Evolutionary conservation across 2,888 invertebrate species (phyloP).

Genomic region (Cabera pusaria): DNA sequence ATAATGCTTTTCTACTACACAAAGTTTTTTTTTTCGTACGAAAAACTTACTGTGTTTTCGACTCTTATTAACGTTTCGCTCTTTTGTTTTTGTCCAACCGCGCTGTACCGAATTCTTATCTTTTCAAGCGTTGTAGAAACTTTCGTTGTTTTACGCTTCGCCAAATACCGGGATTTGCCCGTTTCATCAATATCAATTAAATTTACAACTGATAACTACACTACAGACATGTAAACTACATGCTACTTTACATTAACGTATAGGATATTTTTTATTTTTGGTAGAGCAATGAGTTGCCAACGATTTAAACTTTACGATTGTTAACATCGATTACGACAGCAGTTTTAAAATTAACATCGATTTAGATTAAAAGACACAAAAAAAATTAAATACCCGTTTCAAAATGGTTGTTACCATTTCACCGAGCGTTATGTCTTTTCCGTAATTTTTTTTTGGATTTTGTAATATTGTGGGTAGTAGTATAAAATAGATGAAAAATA

Average conservation of each 20-base stretch:
- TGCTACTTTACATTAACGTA: slow-evolving; percentile 27
- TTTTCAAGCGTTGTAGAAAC: background rate
- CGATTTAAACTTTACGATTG: background rate
- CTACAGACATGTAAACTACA: slow-evolving; percentile 24
- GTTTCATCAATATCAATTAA: background rate
- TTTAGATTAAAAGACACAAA: slow-evolving; percentile 2
- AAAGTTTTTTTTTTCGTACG: slow-evolving; percentile 25
- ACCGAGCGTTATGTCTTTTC: slow-evolving; percentile 1
- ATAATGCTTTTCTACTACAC: slow-evolving; percentile 41
- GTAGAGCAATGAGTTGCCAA: slow-evolving; percentile 20
- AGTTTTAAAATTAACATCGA: slow-evolving; percentile 5
- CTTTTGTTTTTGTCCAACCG: slow-evolving; percentile 4
- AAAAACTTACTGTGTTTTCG: slow-evolving; percentile 16
- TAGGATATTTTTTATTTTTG: slow-evolving; percentile 28
- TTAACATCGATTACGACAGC: slow-evolving; percentile 11
- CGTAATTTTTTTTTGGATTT: background rate
- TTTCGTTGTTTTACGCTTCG: slow-evolving; percentile 8
- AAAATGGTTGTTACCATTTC: slow-evolving; percentile 4
- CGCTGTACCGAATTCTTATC: slow-evolving; percentile 6
- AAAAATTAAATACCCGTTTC: slow-evolving; percentile 12
- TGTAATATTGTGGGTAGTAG: no score
- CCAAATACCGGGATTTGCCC: no score
- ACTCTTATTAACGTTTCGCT: slow-evolving; percentile 4
- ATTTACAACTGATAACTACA: slow-evolving; percentile 7
- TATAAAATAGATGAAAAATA: no score